Evolutionary conservation across 1,140 invertebrate species (phyloP), one percentile per base, ranked within the genome.

Genomic region (Patella vulgata): DNA sequence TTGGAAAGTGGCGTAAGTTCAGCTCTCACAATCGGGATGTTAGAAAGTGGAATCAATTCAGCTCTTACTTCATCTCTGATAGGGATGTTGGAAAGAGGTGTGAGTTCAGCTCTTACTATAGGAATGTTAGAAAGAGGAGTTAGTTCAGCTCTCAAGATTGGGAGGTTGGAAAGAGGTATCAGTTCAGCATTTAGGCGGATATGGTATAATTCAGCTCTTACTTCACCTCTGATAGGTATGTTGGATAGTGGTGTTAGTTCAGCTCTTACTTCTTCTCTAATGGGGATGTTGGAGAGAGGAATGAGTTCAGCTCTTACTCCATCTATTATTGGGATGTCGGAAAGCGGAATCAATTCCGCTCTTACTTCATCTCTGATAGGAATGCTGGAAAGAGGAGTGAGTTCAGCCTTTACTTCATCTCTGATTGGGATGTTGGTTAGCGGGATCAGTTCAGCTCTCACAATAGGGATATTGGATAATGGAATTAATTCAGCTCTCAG

Each of bases 161-260:
- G 56, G n/a, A 58, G 47, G 56, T 47, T 27, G n/a, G 56, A 58
- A 8, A 58, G 56, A 17, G 56, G 56, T 12, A 58, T 9, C 46
- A 48, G 46, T 36, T 36, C 33, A 8, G 33, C 6, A n/a, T n/a
- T n/a, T n/a, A n/a, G n/a, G n/a, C n/a, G n/a, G n/a, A n/a, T n/a
- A n/a, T n/a, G n/a, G n/a, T n/a, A n/a, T n/a, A n/a, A n/a, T 14
- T 44, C 42, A 44, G 42, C 8, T 9, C 42, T 44, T 0, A 28
- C 21, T 21, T 12, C 46, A 9, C 33, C 56, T 5, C n/a, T 30
- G 28, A 48, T 28, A 21, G 46, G 46, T 3, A 48, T 48, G 23
- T 48, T 48, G n/a, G 46, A 3, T 14, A 48, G 46, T 1, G 46
- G 46, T 25, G 25, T 21, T 43, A 58, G 28, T 31, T 31, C 19